These are phyloP conservation scores for Bradypodion pumilum DNA, from an alignment of 2,797 vertebrate species.

Conservation along the genomic window DNA sequence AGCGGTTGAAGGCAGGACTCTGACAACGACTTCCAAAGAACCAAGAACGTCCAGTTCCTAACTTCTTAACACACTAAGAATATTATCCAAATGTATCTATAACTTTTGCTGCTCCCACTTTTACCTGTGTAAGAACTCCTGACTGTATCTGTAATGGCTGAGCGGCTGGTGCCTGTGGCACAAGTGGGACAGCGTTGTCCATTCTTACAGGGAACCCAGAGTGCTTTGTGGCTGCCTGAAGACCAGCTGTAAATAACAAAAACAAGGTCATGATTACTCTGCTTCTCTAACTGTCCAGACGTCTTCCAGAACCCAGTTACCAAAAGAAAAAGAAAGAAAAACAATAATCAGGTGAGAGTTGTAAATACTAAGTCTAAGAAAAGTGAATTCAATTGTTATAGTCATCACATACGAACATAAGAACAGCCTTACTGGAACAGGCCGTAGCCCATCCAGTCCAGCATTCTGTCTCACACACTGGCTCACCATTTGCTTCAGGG, in stretches of 20 bases:
- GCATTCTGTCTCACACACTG: no score
- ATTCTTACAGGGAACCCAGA: constrained; percentile 94
- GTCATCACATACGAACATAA: no score
- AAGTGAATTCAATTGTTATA: neutral
- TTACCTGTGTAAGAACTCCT: constrained; percentile 94
- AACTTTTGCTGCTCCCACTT: constrained; percentile 9
- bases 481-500: no score
- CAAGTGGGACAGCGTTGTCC: constrained; percentile 93
- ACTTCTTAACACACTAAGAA: neutral
- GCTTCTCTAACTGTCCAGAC: neutral
- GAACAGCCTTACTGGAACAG: no score
- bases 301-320: constrained; percentile 36
- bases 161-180: constrained; percentile 91
- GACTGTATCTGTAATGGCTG: constrained; percentile 96
- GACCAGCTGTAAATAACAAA: constrained; percentile 78
- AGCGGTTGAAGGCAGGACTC: neutral
- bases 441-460: no score
- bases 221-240: constrained; percentile 91
- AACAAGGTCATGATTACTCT: constrained; percentile 41
- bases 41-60: neutral
- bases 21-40: neutral
- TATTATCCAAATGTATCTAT: neutral
- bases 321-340: constrained; percentile 22
- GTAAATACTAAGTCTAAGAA: neutral
- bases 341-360: neutral